Percentiles rank a stretch among this genome's conserved stretches.
phyloP scores from a whole-genome alignment of 35 echinoderm and acorn worm genomes.

The Stichopus chloronotus region DNA sequence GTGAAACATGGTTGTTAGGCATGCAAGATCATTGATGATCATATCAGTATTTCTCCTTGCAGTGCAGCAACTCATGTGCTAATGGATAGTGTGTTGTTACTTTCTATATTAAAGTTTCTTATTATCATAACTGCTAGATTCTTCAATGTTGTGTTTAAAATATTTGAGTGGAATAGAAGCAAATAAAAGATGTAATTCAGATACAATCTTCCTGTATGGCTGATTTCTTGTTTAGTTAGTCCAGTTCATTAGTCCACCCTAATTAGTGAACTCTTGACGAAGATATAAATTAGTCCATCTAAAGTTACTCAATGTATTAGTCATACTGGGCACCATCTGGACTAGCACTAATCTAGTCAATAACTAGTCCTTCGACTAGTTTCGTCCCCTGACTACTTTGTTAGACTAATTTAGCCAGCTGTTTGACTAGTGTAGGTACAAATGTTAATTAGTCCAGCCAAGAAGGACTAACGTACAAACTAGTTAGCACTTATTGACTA shows the following conservation, averaged over 20 bases:
- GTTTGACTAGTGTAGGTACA: not conserved
- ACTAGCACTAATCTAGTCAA: slow-evolving; percentile 23
- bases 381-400: not conserved
- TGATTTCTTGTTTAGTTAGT: slow-evolving; percentile 27
- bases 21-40: not conserved
- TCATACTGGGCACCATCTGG: slow-evolving; percentile 31
- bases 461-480: slow-evolving; percentile 16
- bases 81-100: not conserved
- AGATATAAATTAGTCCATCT: not conserved
- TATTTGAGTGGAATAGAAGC: slow-evolving; percentile 24
- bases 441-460: slow-evolving; percentile 35
- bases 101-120: not conserved
- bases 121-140: not conserved
- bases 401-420: slow-evolving; percentile 18
- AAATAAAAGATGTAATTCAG: slow-evolving; percentile 35
- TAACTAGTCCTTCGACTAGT: slow-evolving; percentile 32
- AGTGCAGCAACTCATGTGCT: slow-evolving; percentile 10
- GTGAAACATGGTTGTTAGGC: slow-evolving; percentile 23
- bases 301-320: not conserved
- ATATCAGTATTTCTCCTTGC: slow-evolving; percentile 17
- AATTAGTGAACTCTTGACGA: not conserved
- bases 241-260: slow-evolving; percentile 7
- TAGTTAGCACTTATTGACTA: not conserved
- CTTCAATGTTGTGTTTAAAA: slow-evolving; percentile 16
- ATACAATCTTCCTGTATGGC: slow-evolving; percentile 9